Conservation (phyloP, 2,113 vertebrate genomes). For the Neotoma lepida region DNA sequence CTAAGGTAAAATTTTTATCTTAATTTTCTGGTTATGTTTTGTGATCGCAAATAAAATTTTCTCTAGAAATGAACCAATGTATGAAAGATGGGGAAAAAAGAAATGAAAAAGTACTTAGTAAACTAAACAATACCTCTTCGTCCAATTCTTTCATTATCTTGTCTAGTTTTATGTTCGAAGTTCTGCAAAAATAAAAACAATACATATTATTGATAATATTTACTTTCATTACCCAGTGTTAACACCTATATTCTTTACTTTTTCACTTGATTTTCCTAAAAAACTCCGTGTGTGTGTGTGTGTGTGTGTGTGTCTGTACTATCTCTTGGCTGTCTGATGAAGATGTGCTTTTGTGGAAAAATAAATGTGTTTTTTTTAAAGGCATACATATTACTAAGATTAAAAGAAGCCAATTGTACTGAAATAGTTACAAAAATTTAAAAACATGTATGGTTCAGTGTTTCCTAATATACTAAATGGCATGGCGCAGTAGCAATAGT, state of each 20-base stretch:
- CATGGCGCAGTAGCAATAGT: constrained; percentile 3
- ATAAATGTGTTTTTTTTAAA: constrained; percentile 23
- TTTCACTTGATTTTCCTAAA: background rate
- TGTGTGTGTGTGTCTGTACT: background rate
- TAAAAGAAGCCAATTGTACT: constrained; percentile 24
- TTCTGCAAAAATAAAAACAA: constrained; percentile 85
- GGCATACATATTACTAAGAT: constrained; percentile 49
- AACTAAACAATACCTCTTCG: constrained; percentile 92
- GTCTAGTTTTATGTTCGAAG: constrained; percentile 95
- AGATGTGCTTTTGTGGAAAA: background rate
- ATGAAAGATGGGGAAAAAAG: background rate
- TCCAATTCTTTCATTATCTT: constrained; percentile 98
- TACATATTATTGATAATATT: constrained; percentile 43
- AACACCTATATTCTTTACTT: constrained; percentile 6
- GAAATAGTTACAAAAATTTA: constrained; percentile 41
- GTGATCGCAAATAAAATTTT: constrained; percentile 32
- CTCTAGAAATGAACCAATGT: constrained; percentile 1
- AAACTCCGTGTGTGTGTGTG: background rate
- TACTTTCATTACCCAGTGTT: background rate
- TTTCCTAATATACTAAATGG: constrained; percentile 32
- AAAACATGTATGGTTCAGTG: background rate
- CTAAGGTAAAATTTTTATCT: constrained; percentile 2
- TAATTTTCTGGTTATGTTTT: background rate
- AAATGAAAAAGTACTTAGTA: constrained; percentile 3
- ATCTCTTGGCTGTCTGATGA: background rate